These are phyloP conservation scores for Hirundichthys speculiger DNA, from an alignment of 2,113 vertebrate genomes.

Conservation along the genomic window DNA sequence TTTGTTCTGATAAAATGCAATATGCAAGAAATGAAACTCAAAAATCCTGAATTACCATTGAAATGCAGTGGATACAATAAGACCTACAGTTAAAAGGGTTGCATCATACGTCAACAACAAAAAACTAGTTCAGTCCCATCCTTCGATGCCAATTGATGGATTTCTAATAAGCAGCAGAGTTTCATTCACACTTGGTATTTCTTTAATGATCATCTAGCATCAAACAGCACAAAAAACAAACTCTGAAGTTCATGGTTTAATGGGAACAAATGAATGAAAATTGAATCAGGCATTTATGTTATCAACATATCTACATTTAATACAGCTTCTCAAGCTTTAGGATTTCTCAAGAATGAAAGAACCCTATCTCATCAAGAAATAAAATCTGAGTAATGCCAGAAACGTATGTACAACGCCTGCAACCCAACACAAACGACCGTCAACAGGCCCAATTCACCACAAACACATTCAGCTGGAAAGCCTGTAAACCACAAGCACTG, in stretches of 20 bases:
- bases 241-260: conserved; percentile 49
- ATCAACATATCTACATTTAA: conserved; percentile 83
- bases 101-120: too few species aligned
- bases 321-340: conserved; percentile 72
- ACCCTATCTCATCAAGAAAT: conserved; percentile 58
- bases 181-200: conserved; percentile 6
- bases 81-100: too few species aligned
- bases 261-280: conserved; percentile 56
- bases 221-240: conserved; percentile 43
- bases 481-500: conserved; percentile 46
- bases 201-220: conserved; percentile 25
- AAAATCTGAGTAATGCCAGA: conserved; percentile 67
- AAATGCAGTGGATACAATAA: too few species aligned
- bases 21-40: too few species aligned
- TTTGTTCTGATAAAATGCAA: too few species aligned
- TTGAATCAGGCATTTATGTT: conserved; percentile 53
- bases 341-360: conserved; percentile 54
- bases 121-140: not conserved
- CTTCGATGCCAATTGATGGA: not conserved
- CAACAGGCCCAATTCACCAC: conserved; percentile 44
- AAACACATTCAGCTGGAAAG: conserved; percentile 50
- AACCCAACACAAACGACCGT: conserved; percentile 23
- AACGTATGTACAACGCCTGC: conserved; percentile 69
- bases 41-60: too few species aligned
- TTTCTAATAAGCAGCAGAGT: conserved; percentile 16